phyloP scores from a whole-genome alignment of 2,888 invertebrate species.

The Eubasilissa splendida region DNA sequence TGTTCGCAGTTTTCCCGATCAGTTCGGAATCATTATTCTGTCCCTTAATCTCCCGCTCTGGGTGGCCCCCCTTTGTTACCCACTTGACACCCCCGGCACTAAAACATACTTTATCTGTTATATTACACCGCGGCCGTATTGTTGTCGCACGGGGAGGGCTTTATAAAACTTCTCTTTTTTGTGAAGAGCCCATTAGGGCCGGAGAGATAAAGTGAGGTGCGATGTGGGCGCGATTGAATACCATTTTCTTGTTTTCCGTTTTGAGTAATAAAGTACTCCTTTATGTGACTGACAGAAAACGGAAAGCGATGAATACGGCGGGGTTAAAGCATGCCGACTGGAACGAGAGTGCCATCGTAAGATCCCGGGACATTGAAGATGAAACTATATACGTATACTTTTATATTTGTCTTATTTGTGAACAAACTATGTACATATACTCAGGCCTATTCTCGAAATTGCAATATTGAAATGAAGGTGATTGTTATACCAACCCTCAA shows the following conservation, averaged over 20 bases:
- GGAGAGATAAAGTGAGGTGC: not conserved
- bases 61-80: slow-evolving; percentile 20
- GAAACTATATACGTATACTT: no score
- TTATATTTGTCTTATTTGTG: no score
- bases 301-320: not conserved
- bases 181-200: not conserved
- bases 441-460: no score
- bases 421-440: no score
- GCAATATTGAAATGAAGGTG: no score
- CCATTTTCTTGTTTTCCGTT: not conserved
- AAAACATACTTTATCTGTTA: slow-evolving; percentile 8
- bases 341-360: no score
- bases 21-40: slow-evolving; percentile 5
- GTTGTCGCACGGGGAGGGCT: not conserved
- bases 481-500: no score
- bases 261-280: not conserved
- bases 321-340: no score
- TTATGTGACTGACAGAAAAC: slow-evolving; percentile 6
- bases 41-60: slow-evolving; percentile 2
- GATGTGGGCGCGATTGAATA: not conserved
- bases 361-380: no score
- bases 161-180: not conserved
- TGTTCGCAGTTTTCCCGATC: slow-evolving; percentile 1
- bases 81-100: slow-evolving; percentile 4
- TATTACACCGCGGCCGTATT: not conserved